These are phyloP conservation scores for Anastrepha ludens DNA, from an alignment of 1,140 invertebrate genomes.

Conservation along the genomic window DNA sequence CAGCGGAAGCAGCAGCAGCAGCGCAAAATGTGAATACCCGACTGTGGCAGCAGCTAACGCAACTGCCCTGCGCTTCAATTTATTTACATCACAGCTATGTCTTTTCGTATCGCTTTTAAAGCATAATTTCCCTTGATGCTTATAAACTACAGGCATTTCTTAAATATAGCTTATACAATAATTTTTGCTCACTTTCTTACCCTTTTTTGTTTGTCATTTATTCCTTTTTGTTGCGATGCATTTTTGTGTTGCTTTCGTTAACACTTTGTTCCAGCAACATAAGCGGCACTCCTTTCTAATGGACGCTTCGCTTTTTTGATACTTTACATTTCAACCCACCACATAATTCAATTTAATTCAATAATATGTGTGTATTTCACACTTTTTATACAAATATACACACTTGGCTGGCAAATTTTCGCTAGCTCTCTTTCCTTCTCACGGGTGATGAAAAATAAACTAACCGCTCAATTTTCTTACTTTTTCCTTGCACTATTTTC, in stretches of 20 bases:
- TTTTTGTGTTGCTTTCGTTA: slow-evolving; percentile 20
- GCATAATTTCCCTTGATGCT: no score
- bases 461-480: background rate
- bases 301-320: background rate
- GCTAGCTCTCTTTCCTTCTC: background rate
- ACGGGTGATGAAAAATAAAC: background rate
- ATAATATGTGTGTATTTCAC: background rate
- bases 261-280: background rate
- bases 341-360: no score
- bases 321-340: background rate
- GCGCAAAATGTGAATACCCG: no score
- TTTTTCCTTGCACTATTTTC: slow-evolving; percentile 13
- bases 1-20: background rate
- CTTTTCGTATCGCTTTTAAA: no score
- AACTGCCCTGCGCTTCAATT: no score
- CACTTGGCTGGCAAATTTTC: background rate
- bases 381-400: background rate
- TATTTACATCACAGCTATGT: no score
- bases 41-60: no score
- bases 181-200: slow-evolving; percentile 1
- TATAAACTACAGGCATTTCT: background rate
- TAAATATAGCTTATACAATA: slow-evolving; percentile 19
- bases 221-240: background rate
- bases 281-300: slow-evolving; percentile 2
- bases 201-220: background rate